Conservation (phyloP, 2,888 invertebrate genomes). For the Eupithecia exiguata region DNA sequence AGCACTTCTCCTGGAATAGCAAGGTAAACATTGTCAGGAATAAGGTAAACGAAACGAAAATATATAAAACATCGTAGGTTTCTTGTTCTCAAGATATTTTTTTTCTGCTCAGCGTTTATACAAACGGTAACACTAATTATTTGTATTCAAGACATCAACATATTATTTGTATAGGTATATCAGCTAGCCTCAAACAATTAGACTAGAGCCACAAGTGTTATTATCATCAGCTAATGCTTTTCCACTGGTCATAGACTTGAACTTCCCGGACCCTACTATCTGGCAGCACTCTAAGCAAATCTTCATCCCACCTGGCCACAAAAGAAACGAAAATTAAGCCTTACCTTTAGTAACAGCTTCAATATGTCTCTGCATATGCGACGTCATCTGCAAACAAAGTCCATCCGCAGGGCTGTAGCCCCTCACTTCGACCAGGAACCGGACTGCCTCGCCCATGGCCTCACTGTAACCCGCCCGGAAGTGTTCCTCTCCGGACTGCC, state of each 20-base stretch:
- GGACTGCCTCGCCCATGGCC: conserved; percentile 94
- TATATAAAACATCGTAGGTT: background rate
- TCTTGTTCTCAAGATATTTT: background rate
- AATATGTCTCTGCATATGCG: conserved; percentile 93
- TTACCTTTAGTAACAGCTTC: conserved; percentile 85
- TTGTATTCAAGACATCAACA: background rate
- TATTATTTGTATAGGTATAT: background rate
- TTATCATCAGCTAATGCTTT: background rate
- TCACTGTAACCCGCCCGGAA: conserved; percentile 95
- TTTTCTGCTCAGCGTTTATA: background rate
- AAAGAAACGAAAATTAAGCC: background rate
- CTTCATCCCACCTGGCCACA: background rate
- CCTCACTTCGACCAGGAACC: conserved; percentile 94
- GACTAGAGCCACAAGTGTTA: background rate
- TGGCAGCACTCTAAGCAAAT: background rate
- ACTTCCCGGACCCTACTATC: background rate
- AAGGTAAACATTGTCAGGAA: background rate
- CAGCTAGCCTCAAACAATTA: background rate
- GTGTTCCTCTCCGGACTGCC: conserved; percentile 60
- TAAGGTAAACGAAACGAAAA: background rate
- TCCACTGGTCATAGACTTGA: background rate
- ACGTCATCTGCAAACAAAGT: conserved; percentile 90
- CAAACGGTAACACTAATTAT: background rate
- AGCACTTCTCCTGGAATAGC: conserved; percentile 50
- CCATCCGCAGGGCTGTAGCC: conserved; percentile 91